Evolutionary conservation across 2,888 invertebrate genomes (phyloP).

Genomic region (Cerastis leucographa): DNA sequence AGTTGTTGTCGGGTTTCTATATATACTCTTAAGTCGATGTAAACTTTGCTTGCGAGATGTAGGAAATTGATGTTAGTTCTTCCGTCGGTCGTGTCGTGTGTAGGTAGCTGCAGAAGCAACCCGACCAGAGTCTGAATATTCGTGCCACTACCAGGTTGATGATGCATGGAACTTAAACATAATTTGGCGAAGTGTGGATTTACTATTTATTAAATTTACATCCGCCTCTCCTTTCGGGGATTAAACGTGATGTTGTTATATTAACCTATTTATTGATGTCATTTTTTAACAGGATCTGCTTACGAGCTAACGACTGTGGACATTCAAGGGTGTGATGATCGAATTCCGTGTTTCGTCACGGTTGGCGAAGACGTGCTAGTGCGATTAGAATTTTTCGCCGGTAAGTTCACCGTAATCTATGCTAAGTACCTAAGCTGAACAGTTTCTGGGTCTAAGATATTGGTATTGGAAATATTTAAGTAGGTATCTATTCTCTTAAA

Average conservation of each 20-base stretch:
- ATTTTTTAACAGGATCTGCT: conserved; percentile 78
- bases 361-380: conserved; percentile 81
- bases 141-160: no score
- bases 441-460: background rate
- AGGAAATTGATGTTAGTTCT: no score
- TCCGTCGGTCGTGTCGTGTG: no score
- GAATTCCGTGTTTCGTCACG: conserved; percentile 81
- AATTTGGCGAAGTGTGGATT: background rate
- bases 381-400: conserved; percentile 79
- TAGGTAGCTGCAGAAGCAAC: no score
- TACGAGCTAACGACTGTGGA: conserved; percentile 82
- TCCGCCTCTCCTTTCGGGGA: background rate
- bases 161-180: no score
- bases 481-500: background rate
- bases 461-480: background rate
- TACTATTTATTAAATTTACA: background rate
- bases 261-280: background rate
- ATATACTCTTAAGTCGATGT: no score
- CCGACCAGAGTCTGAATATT: no score
- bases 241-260: background rate
- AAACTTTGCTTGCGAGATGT: no score
- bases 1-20: no score
- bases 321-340: conserved; percentile 81
- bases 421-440: background rate
- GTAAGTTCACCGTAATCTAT: conserved; percentile 64